Conservation (phyloP, 2,797 vertebrate genomes). For the Allobates femoralis region DNA sequence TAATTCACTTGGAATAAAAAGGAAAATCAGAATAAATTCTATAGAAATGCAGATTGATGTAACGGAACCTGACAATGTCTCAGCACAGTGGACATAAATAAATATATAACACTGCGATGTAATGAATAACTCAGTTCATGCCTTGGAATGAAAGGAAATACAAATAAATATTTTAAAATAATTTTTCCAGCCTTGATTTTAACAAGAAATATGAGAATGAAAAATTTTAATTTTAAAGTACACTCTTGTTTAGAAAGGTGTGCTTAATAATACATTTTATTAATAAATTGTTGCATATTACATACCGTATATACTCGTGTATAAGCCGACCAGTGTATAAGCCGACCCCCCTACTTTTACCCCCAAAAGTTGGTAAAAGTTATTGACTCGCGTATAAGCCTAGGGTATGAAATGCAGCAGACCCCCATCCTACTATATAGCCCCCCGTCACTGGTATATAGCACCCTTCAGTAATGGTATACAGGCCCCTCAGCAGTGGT, state of each 20-base stretch:
- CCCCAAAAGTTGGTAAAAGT: no score
- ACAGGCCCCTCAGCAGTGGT: no score
- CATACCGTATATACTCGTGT: no score
- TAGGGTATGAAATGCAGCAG: no score
- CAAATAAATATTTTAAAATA: background rate
- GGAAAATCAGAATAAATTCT: conserved; percentile 25
- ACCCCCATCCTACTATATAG: no score
- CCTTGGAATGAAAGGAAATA: background rate
- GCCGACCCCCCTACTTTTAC: no score
- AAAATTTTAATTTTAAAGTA: background rate
- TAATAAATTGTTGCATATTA: background rate
- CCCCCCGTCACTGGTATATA: no score
- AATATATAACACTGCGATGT: background rate
- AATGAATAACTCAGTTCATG: background rate
- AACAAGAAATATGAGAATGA: background rate
- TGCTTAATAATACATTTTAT: background rate
- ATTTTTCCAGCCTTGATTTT: background rate
- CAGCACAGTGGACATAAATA: conserved; percentile 11
- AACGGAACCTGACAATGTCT: conserved; percentile 5
- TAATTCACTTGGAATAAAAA: conserved; percentile 50
- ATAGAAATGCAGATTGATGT: conserved; percentile 46
- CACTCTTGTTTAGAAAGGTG: background rate
- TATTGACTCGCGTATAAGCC: no score
- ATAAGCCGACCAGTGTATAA: no score
- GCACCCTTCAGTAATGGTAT: no score